Base-by-base conservation (phyloP, 2,113 vertebrate species). In the Pollimyrus isidori region DNA sequence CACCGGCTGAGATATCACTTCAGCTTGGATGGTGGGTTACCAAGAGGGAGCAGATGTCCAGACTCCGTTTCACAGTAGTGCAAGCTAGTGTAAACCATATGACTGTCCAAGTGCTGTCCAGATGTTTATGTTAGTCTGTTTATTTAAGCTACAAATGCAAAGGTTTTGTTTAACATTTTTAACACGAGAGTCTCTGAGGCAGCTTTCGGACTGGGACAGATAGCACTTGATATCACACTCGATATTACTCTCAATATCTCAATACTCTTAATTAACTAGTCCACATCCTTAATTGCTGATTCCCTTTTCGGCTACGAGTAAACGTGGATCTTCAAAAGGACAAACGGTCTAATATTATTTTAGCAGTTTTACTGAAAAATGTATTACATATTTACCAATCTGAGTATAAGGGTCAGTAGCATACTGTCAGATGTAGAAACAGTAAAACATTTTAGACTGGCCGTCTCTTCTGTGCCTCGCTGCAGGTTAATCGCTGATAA, bases 11-110 rank as follows among this genome's bases (percentile, higher is more conserved):
- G 82, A 48, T n/a, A n/a, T 84, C 23, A 19, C 17, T 84, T 84
- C 82, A 84, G 82, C 39, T 45, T 45, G 42, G 10, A 86, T 50
- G 26, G 15, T 0, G n/a, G 39, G 5, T 87, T 19, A 87, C n/a
- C 49, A 9, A 87, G 49, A 7, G 15, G 23, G 13, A 19, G 17
- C 86, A 56, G 50, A 56, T 49, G 39, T 49, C 11, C 87, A 42
- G 30, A 21, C 23, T 83, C 52, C 9, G 39, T 83, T 82, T 84
- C 42, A 89, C 76, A 83, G 88, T 89, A 89, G 88, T 80, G 52
- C 48, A 58, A 19, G 50, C 49, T 84, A 49, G 35, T 45, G 26
- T 82, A 73, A 89, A 84, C 88, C 88, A 83, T 58, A 58, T 89
- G 65, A 50, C 21, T 15, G 11, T 50, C 30, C 69, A 89, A 49